Percentiles rank a stretch among this genome's conserved stretches.
Evolutionary conservation across 2,113 vertebrate species (phyloP).

Genomic region (Rhea americana): DNA sequence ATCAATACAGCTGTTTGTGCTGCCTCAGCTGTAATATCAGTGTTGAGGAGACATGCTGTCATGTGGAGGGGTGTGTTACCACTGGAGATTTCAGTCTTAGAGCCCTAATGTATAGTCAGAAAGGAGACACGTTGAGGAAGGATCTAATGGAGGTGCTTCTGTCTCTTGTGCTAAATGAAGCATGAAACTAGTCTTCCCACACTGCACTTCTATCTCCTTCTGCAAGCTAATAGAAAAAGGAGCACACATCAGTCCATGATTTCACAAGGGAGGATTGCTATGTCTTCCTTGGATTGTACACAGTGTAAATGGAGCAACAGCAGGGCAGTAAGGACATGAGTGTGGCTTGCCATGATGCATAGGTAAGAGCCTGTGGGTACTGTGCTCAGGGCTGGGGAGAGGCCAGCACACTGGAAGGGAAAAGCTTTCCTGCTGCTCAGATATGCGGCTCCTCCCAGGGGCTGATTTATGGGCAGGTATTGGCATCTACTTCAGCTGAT

Average conservation of each 20-base stretch:
- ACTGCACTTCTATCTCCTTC: not conserved
- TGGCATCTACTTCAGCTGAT: not conserved
- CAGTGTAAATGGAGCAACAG: not conserved
- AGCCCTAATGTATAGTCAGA: not conserved
- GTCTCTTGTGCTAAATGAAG: constrained; percentile 57
- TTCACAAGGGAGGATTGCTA: constrained; percentile 16
- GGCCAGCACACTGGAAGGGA: not conserved
- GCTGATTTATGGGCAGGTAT: not conserved
- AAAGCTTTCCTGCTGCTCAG: not conserved
- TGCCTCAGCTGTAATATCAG: not conserved
- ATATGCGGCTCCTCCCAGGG: not conserved
- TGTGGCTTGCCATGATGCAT: not conserved
- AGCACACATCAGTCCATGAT: not conserved
- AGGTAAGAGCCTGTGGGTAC: constrained; percentile 22
- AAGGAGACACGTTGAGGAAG: constrained; percentile 26
- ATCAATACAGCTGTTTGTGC: not conserved
- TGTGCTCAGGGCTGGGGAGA: not conserved
- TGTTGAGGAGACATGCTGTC: not conserved
- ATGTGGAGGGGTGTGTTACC: not conserved
- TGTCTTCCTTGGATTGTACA: not conserved
- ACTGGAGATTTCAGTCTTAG: constrained; percentile 15
- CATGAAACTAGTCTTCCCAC: constrained; percentile 28
- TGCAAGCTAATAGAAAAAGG: constrained; percentile 14
- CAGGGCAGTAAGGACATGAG: not conserved
- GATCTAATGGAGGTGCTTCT: constrained; percentile 46